Evolutionary conservation across 2,888 invertebrate species (phyloP).

Genomic region (Bedellia somnulentella): DNA sequence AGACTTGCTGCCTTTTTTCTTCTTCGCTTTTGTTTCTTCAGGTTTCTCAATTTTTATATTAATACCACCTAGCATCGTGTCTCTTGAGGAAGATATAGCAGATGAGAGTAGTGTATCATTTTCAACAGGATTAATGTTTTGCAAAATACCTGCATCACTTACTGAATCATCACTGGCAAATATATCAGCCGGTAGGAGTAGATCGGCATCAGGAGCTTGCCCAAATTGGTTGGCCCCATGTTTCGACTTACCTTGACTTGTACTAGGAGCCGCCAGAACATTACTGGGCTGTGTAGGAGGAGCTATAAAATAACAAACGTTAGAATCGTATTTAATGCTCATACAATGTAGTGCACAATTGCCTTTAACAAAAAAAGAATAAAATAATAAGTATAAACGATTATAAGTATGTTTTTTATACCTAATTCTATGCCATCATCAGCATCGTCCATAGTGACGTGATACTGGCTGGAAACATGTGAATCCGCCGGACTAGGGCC

Average conservation of each 20-base stretch:
- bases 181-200: conserved; percentile 49
- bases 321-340: too few relatives aligned
- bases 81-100: conserved; percentile 19
- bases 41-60: conserved; percentile 39
- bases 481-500: conserved; percentile 19
- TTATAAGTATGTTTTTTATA: too few relatives aligned
- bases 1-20: conserved; percentile 28
- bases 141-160: conserved; percentile 31
- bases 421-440: too few relatives aligned
- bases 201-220: conserved; percentile 22
- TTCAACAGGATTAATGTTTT: conserved; percentile 22
- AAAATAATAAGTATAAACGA: too few relatives aligned
- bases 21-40: conserved; percentile 20
- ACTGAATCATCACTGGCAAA: conserved; percentile 48
- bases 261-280: conserved; percentile 9
- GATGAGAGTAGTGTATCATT: conserved; percentile 7
- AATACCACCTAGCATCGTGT: conserved; percentile 46
- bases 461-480: conserved; percentile 24
- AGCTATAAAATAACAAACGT: too few relatives aligned
- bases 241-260: conserved; percentile 22
- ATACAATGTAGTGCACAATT: too few relatives aligned
- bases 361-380: too few relatives aligned
- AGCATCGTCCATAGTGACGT: conserved; percentile 49
- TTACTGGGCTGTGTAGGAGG: too few relatives aligned
- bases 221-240: conserved; percentile 14